phyloP scores from a whole-genome alignment of 2,113 vertebrate genomes.

The Paralichthys olivaceus region DNA sequence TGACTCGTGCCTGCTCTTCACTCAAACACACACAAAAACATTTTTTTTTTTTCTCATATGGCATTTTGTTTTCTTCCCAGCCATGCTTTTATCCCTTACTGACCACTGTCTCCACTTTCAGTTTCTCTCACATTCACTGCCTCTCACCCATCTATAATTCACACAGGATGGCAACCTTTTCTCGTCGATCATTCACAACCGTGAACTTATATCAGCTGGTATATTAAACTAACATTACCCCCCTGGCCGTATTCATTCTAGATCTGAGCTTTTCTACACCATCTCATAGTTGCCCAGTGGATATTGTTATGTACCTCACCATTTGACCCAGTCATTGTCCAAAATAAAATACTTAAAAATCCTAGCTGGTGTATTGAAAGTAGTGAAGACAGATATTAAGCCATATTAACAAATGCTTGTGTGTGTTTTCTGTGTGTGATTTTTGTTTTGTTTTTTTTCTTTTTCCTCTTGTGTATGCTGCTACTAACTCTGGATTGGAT shows the following conservation, averaged over 20 bases:
- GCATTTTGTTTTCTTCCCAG: constrained; percentile 40
- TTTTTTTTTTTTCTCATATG: constrained; percentile 19
- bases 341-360: constrained; percentile 15
- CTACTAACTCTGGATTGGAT: constrained; percentile 82
- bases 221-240: constrained; percentile 4
- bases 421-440: constrained; percentile 68
- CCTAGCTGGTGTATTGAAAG: constrained; percentile 50
- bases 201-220: constrained; percentile 11
- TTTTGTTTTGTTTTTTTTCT: background rate
- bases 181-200: constrained; percentile 28
- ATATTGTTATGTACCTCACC: constrained; percentile 20
- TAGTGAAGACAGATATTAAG: constrained; percentile 44
- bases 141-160: constrained; percentile 63
- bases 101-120: constrained; percentile 41
- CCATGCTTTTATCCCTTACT: constrained; percentile 46
- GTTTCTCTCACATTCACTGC: constrained; percentile 43
- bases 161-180: constrained; percentile 37
- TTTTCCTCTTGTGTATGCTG: constrained; percentile 59
- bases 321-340: constrained; percentile 10
- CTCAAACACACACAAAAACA: constrained; percentile 21
- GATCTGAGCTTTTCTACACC: background rate
- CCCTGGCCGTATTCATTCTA: constrained; percentile 9
- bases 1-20: constrained; percentile 22
- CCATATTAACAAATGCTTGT: constrained; percentile 78
- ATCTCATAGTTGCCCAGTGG: background rate